Conservation (phyloP, 2,113 vertebrate species). For the Phodopus roborovskii region DNA sequence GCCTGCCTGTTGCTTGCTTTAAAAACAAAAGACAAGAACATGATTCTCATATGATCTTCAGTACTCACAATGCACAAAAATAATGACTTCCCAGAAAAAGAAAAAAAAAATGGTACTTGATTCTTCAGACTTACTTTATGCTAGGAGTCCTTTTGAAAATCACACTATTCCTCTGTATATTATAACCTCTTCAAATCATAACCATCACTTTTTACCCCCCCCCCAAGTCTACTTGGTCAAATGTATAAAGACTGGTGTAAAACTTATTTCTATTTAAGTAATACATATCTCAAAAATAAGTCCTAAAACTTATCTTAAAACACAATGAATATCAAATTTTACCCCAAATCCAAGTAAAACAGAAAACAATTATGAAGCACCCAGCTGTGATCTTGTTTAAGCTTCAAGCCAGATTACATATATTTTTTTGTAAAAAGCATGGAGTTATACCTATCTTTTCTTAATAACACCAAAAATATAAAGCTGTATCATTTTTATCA, state of each 20-base stretch:
- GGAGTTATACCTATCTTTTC: background rate
- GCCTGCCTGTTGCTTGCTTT: slow-evolving; percentile 18
- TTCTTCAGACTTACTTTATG: background rate
- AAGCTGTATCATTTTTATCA: background rate
- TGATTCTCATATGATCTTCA: background rate
- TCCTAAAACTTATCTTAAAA: slow-evolving; percentile 56
- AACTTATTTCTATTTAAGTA: slow-evolving; percentile 16
- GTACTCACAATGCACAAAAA: background rate
- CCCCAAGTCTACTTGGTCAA: background rate
- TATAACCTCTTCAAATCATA: background rate
- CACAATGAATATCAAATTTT: slow-evolving; percentile 35
- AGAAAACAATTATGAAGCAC: background rate
- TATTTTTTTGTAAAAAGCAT: background rate
- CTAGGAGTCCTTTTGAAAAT: slow-evolving; percentile 31
- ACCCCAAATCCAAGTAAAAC: slow-evolving; percentile 52
- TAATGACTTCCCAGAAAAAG: background rate
- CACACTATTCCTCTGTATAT: background rate
- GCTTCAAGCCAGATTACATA: slow-evolving; percentile 40
- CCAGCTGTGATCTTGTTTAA: slow-evolving; percentile 41
- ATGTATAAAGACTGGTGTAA: slow-evolving; percentile 36
- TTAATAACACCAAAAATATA: background rate
- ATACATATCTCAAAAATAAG: background rate
- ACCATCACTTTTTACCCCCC: background rate
- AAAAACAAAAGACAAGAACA: slow-evolving; percentile 34
- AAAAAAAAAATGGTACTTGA: background rate